A percentile compares a stretch with the other conserved stretches of the same genome.
These are phyloP conservation scores for Allacma fusca DNA, from an alignment of 2,888 invertebrate species.

Conservation along the genomic window DNA sequence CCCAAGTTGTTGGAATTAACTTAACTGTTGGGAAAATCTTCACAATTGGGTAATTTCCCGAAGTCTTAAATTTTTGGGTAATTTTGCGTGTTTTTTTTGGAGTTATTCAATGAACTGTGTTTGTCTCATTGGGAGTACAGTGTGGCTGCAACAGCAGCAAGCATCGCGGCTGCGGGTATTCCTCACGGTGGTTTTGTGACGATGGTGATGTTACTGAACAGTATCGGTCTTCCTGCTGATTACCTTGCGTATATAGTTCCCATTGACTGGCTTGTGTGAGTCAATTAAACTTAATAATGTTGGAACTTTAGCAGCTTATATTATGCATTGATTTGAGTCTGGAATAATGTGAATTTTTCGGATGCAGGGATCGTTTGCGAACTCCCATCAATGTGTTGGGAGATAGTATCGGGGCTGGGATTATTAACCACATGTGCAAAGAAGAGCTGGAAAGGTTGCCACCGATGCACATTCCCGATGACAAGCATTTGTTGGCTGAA, in stretches of 20 bases:
- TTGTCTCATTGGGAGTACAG: too few species aligned
- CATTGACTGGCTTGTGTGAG: constrained; percentile 65
- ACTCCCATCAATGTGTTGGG: constrained; percentile 68
- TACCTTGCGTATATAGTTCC: constrained; percentile 64
- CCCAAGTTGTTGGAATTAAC: constrained; percentile 49
- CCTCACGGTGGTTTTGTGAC: constrained; percentile 69
- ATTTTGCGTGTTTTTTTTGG: too few species aligned
- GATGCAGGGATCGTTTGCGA: too few species aligned
- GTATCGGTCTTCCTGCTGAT: constrained; percentile 64
- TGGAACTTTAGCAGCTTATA: too few species aligned
- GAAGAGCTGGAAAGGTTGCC: constrained; percentile 61
- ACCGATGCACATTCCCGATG: too few species aligned
- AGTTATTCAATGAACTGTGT: too few species aligned
- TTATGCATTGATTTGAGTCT: too few species aligned
- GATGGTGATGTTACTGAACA: constrained; percentile 66
- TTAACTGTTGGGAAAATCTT: constrained; percentile 55
- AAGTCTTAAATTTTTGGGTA: too few species aligned
- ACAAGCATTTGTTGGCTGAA: too few species aligned
- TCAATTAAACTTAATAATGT: too few species aligned
- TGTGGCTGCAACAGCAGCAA: constrained; percentile 69
- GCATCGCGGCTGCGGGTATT: constrained; percentile 70
- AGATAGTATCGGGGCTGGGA: constrained; percentile 69
- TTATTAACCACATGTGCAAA: constrained; percentile 66
- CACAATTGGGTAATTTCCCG: constrained; percentile 56
- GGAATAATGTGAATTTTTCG: too few species aligned